These are phyloP conservation scores for Mesocricetus auratus DNA, from an alignment of 2,113 vertebrate genomes.

Conservation along the genomic window DNA sequence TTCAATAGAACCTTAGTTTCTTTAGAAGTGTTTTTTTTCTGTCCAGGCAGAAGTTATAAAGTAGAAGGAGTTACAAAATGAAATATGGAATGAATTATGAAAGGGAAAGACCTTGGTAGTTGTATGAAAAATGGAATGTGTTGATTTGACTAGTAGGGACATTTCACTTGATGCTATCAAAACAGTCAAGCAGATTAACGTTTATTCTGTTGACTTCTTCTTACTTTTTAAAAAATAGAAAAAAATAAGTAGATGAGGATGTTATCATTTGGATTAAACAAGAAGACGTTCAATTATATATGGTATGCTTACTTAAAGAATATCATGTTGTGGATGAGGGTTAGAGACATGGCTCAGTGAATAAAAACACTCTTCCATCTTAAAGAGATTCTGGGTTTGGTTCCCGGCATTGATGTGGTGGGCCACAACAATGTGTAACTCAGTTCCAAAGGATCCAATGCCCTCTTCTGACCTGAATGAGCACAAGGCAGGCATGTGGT, in stretches of 20 bases:
- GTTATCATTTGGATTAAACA: neutral
- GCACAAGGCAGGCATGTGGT: neutral
- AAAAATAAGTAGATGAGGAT: neutral
- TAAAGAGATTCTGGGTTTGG: neutral
- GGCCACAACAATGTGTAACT: neutral
- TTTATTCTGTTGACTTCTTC: neutral
- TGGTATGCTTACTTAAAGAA: neutral
- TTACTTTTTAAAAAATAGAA: neutral
- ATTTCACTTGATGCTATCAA: neutral
- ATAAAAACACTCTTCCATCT: neutral
- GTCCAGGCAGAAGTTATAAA: neutral
- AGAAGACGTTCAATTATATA: neutral
- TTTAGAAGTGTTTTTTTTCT: neutral
- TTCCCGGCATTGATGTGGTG: neutral
- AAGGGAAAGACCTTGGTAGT: neutral
- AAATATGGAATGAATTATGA: neutral
- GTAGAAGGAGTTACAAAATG: neutral
- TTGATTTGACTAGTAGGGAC: neutral
- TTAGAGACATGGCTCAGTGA: neutral
- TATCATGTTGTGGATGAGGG: neutral
- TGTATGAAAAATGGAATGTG: neutral
- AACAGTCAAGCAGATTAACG: neutral
- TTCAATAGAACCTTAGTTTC: neutral
- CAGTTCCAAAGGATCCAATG: neutral
- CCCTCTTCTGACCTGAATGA: neutral